phyloP scores from a whole-genome alignment of 92 coral and sea anemone species.

The Epizoanthus scotinus region DNA sequence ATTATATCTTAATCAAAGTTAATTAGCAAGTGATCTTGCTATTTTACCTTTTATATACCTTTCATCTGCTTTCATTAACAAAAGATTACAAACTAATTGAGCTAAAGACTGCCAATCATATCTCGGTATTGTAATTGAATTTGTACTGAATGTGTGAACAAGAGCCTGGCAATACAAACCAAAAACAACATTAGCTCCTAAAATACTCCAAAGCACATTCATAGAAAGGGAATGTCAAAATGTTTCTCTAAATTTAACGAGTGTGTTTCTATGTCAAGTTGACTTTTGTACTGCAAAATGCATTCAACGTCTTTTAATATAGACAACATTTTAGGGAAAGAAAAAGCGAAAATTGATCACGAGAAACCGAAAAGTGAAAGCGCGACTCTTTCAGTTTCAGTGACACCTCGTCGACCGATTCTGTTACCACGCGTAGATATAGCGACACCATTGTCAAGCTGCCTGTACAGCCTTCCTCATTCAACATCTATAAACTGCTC shows the following conservation, averaged over 20 bases:
- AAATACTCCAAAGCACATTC: conserved; percentile 26
- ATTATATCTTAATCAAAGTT: conserved; percentile 92
- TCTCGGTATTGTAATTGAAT: conserved; percentile 73
- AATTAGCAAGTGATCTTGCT: conserved; percentile 89
- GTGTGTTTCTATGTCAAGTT: neutral
- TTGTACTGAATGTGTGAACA: conserved; percentile 80
- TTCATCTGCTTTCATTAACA: conserved; percentile 95
- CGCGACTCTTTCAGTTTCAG: neutral
- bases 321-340: conserved; percentile 73
- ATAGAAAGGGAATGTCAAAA: conserved; percentile 1
- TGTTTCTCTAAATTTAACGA: conserved; percentile 3
- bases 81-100: conserved; percentile 94
- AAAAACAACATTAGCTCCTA: conserved; percentile 41
- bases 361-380: conserved; percentile 44
- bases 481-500: conserved; percentile 46
- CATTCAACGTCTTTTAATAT: conserved; percentile 72
- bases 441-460: conserved; percentile 50
- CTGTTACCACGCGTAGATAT: conserved; percentile 78
- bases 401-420: conserved; percentile 70
- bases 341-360: conserved; percentile 23
- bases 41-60: conserved; percentile 74
- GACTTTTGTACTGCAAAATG: conserved; percentile 48
- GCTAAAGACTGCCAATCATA: conserved; percentile 75
- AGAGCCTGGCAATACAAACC: conserved; percentile 55
- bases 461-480: conserved; percentile 49